Evolutionary conservation across 23 tunicate genomes (phyloP), one percentile per base, ranked within the genome.

Genomic region (Oikopleura dioica): DNA sequence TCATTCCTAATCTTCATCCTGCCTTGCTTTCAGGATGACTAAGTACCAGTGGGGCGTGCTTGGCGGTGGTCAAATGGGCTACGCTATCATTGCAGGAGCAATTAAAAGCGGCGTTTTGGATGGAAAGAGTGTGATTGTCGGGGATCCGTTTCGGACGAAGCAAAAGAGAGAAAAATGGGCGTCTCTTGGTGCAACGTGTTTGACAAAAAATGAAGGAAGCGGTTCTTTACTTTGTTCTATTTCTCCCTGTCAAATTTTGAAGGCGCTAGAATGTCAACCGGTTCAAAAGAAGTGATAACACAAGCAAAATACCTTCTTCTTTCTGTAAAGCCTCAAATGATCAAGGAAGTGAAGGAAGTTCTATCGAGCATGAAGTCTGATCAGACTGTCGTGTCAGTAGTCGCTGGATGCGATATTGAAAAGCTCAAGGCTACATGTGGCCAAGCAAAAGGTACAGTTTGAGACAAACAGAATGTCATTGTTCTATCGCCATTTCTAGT

Each of bases 61-160:
- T 16, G 72, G 72, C 2, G 72, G 30, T 12, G 72, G 72, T 23
- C 72, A 63, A 63, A 63, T 63, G 72, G 72, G 72, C 5, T 63
- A 63, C 33, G 72, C 72, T 16, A 63, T 63, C 26, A 31, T 31
- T 2, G 72, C 16, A 16, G 72, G 72, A 12, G 72, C 72, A 63
- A 31, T 63, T 23, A 63, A 63, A 63, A 12, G 30, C 26, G 72
- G 72, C 2, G 33, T 63, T 63, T 12, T 63, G 4, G 26, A 63
- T 23, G 72, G 72, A 2, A 16, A 31, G 16, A 23, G 33, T 16
- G 33, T 63, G 16, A 63, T 63, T 23, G 72, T 31, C 33, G 16
- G 30, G 29, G 72, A 63, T 28, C 72, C 72, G 30, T 28, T 63
- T 63, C 16, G 30, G 26, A 12, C 33, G 26, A 2, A 23, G 2